Conservation (phyloP, 30 jellyfish, hydroid and myxozoan genomes). For the Haliclystus octoradiatus region DNA sequence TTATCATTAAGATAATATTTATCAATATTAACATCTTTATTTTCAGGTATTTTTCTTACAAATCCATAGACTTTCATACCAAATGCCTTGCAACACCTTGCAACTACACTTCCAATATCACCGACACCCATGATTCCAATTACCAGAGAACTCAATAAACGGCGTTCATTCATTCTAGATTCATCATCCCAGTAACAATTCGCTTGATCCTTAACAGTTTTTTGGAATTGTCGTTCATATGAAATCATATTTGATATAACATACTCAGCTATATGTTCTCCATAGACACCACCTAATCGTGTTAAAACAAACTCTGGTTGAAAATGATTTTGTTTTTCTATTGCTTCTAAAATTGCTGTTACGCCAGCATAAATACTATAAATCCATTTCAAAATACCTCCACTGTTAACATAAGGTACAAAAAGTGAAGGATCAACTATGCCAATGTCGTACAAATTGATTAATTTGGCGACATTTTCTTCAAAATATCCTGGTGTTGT, state of each 20-base stretch:
- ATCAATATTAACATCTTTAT: background rate
- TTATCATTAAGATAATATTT: slow-evolving; percentile 6
- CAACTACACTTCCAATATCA: slow-evolving; percentile 59
- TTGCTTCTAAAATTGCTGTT: background rate
- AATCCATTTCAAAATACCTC: background rate
- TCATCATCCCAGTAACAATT: slow-evolving; percentile 20
- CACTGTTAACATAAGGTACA: background rate
- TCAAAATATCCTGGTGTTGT: background rate
- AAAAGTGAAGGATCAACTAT: background rate
- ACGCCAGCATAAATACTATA: background rate
- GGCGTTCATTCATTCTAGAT: background rate
- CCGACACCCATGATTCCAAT: slow-evolving; percentile 72
- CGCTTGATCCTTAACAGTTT: slow-evolving; percentile 19
- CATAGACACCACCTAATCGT: slow-evolving; percentile 52
- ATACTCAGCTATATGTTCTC: slow-evolving; percentile 77
- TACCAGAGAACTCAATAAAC: slow-evolving; percentile 30
- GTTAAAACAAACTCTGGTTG: slow-evolving; percentile 1
- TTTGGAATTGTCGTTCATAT: slow-evolving; percentile 32
- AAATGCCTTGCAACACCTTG: slow-evolving; percentile 42
- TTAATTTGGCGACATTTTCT: background rate
- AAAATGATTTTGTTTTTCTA: background rate
- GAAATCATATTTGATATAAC: slow-evolving; percentile 69
- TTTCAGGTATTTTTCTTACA: slow-evolving; percentile 6
- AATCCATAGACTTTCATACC: slow-evolving; percentile 82
- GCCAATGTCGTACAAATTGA: background rate